phyloP scores from a whole-genome alignment of 2,888 invertebrate species.

The Drosophila anomalata region DNA sequence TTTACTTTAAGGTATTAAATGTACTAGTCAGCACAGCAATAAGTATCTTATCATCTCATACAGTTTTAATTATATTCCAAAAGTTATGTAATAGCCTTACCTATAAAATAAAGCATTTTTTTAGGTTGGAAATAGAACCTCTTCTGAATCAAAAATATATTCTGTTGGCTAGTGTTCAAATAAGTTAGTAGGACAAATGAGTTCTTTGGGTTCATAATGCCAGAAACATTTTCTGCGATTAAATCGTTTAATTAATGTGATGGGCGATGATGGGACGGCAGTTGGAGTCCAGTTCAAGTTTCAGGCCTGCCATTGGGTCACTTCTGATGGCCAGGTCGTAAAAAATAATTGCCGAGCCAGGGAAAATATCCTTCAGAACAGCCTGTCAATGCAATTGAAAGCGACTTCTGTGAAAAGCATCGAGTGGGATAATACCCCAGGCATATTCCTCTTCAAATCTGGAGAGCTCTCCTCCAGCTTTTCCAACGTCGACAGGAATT shows the following conservation, averaged over 20 bases:
- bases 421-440: constrained; percentile 30
- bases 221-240: constrained; percentile 41
- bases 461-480: constrained; percentile 11
- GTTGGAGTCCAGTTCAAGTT: constrained; percentile 29
- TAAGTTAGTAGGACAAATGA: constrained; percentile 14
- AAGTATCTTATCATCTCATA: no score
- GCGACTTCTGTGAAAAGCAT: constrained; percentile 14
- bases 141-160: neutral
- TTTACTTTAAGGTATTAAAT: constrained; percentile 32
- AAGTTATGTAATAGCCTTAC: neutral
- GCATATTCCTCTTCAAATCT: constrained; percentile 30
- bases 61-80: neutral
- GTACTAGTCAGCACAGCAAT: constrained; percentile 5
- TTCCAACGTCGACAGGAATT: neutral
- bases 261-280: constrained; percentile 39
- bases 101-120: neutral
- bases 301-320: constrained; percentile 12
- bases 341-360: constrained; percentile 25
- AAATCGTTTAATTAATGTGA: constrained; percentile 49
- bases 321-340: constrained; percentile 11
- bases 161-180: neutral
- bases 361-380: constrained; percentile 15
- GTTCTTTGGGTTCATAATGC: constrained; percentile 29
- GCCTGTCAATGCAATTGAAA: constrained; percentile 13
- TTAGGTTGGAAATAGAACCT: neutral